Conservation (phyloP, 1,140 invertebrate genomes). For the Akabosia matsudoensis region DNA sequence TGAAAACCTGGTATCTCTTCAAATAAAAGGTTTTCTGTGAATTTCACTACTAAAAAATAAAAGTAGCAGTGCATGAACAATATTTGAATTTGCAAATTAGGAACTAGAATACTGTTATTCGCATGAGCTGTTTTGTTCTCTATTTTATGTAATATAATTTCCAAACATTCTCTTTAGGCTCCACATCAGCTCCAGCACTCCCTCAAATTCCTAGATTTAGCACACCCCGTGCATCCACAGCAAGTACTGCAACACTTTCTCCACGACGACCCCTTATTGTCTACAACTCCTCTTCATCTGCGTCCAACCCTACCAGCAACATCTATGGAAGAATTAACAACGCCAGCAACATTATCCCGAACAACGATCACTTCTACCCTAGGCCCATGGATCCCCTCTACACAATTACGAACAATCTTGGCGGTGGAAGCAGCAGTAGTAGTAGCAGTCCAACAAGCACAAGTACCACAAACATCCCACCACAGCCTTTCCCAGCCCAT, state of each 20-base stretch:
- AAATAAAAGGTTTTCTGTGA: too few species aligned
- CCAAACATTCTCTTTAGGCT: neutral
- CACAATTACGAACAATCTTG: neutral
- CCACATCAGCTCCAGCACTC: constrained; percentile 31
- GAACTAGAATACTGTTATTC: constrained; percentile 2
- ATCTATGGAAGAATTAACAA: constrained; percentile 49
- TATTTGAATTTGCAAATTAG: too few species aligned
- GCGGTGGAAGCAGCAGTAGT: constrained; percentile 28
- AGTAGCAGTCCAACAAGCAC: constrained; percentile 2
- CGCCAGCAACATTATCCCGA: constrained; percentile 49
- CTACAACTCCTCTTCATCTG: constrained; percentile 37
- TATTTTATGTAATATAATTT: neutral
- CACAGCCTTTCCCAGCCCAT: constrained; percentile 40
- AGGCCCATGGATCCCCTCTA: constrained; percentile 17
- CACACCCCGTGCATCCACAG: constrained; percentile 25
- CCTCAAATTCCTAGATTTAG: constrained; percentile 34
- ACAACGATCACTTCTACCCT: constrained; percentile 29
- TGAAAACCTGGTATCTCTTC: too few species aligned
- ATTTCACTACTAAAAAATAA: too few species aligned
- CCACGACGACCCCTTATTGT: constrained; percentile 36
- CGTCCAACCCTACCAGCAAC: constrained; percentile 46
- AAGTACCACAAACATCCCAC: constrained; percentile 26
- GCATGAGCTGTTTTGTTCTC: neutral
- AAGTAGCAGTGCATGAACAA: too few species aligned
- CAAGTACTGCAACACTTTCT: constrained; percentile 18